Conservation (phyloP, 2,888 invertebrate genomes). For the Geophilus truncorum region DNA sequence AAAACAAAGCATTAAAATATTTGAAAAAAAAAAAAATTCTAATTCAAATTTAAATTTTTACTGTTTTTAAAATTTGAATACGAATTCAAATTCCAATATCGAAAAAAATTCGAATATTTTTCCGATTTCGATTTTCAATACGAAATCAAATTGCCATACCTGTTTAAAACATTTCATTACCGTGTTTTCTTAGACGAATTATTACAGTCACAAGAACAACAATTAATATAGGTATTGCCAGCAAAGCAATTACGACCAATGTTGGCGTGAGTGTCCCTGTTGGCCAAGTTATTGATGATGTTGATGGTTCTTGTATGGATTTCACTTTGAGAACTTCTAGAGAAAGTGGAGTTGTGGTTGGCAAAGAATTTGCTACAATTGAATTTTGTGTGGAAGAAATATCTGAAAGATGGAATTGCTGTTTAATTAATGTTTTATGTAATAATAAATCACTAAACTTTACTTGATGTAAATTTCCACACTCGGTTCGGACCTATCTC, state of each 20-base stretch:
- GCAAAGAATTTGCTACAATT: not conserved
- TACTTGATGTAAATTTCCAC: conserved; percentile 54
- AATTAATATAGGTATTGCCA: conserved; percentile 48
- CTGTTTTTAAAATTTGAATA: too few relatives aligned
- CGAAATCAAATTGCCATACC: too few relatives aligned
- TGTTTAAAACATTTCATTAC: conserved; percentile 42
- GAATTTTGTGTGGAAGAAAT: not conserved
- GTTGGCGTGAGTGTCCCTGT: conserved; percentile 42
- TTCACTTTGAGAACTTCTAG: conserved; percentile 25
- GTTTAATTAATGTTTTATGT: too few relatives aligned
- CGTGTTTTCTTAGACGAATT: conserved; percentile 46
- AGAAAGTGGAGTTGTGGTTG: not conserved
- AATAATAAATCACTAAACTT: too few relatives aligned
- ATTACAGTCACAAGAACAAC: conserved; percentile 47
- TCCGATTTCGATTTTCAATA: too few relatives aligned
- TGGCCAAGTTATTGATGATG: not conserved
- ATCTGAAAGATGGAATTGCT: not conserved
- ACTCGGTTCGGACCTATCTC: conserved; percentile 65
- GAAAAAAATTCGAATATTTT: too few relatives aligned
- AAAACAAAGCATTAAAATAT: too few relatives aligned
- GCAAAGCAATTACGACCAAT: conserved; percentile 47
- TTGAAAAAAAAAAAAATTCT: too few relatives aligned
- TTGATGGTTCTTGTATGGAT: not conserved
- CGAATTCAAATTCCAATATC: too few relatives aligned
- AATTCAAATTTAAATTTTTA: too few relatives aligned